Base-by-base conservation (phyloP, 2,888 invertebrate genomes). In the Athrips mouffetella region DNA sequence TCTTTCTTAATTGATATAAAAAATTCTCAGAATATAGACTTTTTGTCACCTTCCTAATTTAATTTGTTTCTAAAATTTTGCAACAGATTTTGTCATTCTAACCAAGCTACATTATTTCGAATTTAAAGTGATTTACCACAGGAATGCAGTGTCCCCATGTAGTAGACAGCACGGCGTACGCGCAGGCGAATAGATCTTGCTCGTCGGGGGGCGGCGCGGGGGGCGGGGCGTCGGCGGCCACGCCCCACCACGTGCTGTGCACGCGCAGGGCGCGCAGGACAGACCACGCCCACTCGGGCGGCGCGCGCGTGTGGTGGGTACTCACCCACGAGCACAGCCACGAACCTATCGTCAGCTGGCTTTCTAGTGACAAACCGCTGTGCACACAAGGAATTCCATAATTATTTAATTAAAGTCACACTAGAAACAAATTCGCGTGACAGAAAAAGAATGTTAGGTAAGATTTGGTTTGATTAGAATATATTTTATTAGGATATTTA, bases 121-220 rank as follows among this genome's bases (percentile, higher is more conserved):
- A n/a, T n/a, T n/a, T n/a, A 1, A 10, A 8, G 7, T 16, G 7
- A 63, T 76, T 70, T n/a, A 86, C 87, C 67, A 84, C 49, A 0
- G 89, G 89, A 52, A 89, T 65, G 21, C 73, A 80, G 58, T 87
- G 82, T 33, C 89, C 88, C 84, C 86, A 86, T 0, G 76, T 67
- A 0, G 68, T 75, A 0, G 80, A 55, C 13, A 85, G 54, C 47
- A 89, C 45, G 1, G 80, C 75, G 39, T 64, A 67, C 8, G 81
- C 80, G 0, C 51, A 60, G 0, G 59, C 50, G 30, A 84, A 67
- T 42, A 73, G 15, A 3, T 70, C 68, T 0, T 15, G n/a, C 0
- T 77, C 69, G 1, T 54, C 54, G 0, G 60, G 55, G 0, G 57
- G 56, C 0, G 73, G 70, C 0, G 70, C 61, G 0, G 72, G 70